Percentiles rank a stretch among this genome's conserved stretches.
Evolutionary conservation across 2,797 vertebrate genomes (phyloP).

Genomic region (Pseudochirops corinnae): DNA sequence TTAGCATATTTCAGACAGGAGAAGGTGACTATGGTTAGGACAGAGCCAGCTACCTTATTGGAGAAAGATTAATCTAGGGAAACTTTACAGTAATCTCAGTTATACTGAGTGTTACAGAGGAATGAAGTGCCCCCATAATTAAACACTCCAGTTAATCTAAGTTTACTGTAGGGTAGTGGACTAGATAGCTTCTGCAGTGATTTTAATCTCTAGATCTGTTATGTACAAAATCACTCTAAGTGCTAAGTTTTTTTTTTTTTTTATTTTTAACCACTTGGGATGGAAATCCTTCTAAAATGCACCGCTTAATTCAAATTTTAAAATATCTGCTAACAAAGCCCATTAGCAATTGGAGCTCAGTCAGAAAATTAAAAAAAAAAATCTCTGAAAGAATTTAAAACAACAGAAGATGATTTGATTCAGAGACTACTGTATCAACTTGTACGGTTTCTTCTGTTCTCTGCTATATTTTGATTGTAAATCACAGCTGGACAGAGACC

Average conservation of each 20-base stretch:
- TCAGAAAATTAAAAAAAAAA: background rate
- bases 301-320: background rate
- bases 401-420: background rate
- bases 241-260: background rate
- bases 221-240: background rate
- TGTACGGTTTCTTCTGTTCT: background rate
- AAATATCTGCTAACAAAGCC: background rate
- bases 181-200: background rate
- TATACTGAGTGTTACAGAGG: background rate
- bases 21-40: background rate
- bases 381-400: background rate
- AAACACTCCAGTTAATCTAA: background rate
- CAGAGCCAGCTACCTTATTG: background rate
- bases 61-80: background rate
- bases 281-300: background rate
- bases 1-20: background rate
- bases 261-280: background rate
- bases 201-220: background rate
- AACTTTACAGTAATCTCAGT: background rate
- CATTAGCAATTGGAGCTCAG: background rate
- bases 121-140: background rate
- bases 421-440: background rate
- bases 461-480: slow-evolving; percentile 1
- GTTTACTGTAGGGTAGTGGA: background rate
- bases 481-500: background rate